phyloP scores from a whole-genome alignment of 2,888 invertebrate species.

The Heliconius erato region DNA sequence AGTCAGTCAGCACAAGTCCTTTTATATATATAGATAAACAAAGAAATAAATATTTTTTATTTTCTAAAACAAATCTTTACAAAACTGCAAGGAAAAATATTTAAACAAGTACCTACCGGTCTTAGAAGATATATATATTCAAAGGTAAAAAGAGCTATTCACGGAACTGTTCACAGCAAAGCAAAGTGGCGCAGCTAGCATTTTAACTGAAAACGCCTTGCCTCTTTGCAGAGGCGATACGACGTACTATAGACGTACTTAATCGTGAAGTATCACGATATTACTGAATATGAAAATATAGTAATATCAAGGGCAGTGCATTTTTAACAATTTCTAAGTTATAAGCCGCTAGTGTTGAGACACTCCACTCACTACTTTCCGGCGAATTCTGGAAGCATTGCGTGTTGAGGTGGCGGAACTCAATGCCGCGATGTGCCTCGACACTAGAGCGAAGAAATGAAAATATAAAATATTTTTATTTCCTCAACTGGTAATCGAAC shows the following conservation, averaged over 20 bases:
- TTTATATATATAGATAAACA: too few species aligned
- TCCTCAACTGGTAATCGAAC: too few species aligned
- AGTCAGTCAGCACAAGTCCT: too few species aligned
- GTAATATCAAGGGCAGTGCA: not conserved
- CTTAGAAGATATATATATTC: constrained; percentile 16
- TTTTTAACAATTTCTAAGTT: too few species aligned
- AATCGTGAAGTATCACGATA: constrained; percentile 9
- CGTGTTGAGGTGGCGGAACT: too few species aligned
- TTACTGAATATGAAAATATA: not conserved
- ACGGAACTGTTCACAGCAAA: constrained; percentile 9
- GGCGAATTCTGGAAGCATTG: too few species aligned
- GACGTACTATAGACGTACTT: constrained; percentile 14
- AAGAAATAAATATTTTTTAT: not conserved
- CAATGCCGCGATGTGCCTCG: too few species aligned
- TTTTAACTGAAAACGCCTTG: constrained; percentile 36
- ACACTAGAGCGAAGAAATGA: too few species aligned
- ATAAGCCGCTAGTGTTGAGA: too few species aligned
- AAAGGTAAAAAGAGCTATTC: constrained; percentile 30
- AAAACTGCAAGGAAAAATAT: constrained; percentile 2
- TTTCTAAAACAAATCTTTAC: not conserved
- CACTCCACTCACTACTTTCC: too few species aligned
- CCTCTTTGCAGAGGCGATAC: constrained; percentile 18
- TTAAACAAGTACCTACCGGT: constrained; percentile 6
- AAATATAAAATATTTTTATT: too few species aligned
- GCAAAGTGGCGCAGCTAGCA: constrained; percentile 34